Conservation (phyloP, 1,140 invertebrate species). For the Hyles vespertilio region DNA sequence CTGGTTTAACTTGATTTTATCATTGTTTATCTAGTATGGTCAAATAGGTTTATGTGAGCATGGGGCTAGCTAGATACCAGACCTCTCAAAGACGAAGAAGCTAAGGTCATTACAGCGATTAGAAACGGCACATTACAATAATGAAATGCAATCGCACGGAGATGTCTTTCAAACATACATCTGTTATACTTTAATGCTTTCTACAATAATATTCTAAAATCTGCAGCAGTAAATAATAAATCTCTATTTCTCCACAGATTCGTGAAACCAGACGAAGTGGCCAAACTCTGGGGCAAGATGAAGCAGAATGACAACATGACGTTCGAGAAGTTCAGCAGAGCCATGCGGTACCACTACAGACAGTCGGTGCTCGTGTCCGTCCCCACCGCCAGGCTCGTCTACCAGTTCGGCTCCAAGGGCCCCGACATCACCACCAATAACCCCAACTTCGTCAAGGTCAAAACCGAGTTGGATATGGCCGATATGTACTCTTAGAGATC, state of each 20-base stretch:
- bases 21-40: constrained; percentile 22
- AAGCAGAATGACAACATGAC: constrained; percentile 95
- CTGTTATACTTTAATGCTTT: too few species aligned
- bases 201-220: too few species aligned
- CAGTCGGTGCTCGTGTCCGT: constrained; percentile 88
- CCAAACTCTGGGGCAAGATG: constrained; percentile 90
- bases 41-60: background rate
- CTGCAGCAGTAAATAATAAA: background rate
- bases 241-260: constrained; percentile 78
- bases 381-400: constrained; percentile 87
- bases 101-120: too few species aligned
- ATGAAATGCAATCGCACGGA: too few species aligned
- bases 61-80: too few species aligned
- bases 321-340: constrained; percentile 94
- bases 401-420: constrained; percentile 90
- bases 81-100: too few species aligned
- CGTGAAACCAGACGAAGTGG: constrained; percentile 92
- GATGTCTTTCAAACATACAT: too few species aligned
- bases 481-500: constrained; percentile 44
- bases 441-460: constrained; percentile 78
- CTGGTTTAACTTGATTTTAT: constrained; percentile 50
- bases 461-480: constrained; percentile 46
- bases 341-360: constrained; percentile 96
- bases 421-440: constrained; percentile 84
- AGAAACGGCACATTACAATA: too few species aligned